Evolutionary conservation across 2,888 invertebrate species (phyloP).

Genomic region (Drosophila anceps): DNA sequence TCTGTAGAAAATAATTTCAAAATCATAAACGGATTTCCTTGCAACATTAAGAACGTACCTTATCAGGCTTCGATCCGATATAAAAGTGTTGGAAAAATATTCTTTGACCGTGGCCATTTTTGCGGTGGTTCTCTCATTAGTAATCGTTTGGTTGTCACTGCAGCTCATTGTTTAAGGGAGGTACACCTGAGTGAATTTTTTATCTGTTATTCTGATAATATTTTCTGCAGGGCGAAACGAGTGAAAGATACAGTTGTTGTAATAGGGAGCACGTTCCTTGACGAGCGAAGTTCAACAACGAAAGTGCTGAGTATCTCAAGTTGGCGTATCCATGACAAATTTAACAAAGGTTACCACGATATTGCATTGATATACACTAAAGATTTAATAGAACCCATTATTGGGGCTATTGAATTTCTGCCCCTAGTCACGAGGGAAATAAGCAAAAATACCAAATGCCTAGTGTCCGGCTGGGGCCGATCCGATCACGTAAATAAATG

Average conservation of each 20-base stretch:
- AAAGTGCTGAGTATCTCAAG: not conserved
- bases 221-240: fast-evolving
- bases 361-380: not conserved
- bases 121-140: not conserved
- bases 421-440: not conserved
- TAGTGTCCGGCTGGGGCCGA: not conserved
- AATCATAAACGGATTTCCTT: not conserved
- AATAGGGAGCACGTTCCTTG: not conserved
- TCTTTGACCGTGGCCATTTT: not conserved
- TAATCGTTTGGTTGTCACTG: not conserved
- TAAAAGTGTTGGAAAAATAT: fast-evolving
- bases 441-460: not conserved
- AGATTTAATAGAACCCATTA: fast-evolving
- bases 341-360: not conserved
- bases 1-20: fast-evolving
- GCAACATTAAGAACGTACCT: fast-evolving
- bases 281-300: not conserved
- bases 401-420: not conserved
- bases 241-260: fast-evolving
- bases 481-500: not conserved
- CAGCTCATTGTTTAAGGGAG: not conserved
- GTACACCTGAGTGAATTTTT: not conserved
- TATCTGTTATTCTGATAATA: not conserved
- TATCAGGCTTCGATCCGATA: not conserved
- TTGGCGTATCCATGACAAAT: not conserved